These are phyloP conservation scores for Elgaria multicarinata DNA, from an alignment of 2,113 vertebrate species.

Conservation along the genomic window DNA sequence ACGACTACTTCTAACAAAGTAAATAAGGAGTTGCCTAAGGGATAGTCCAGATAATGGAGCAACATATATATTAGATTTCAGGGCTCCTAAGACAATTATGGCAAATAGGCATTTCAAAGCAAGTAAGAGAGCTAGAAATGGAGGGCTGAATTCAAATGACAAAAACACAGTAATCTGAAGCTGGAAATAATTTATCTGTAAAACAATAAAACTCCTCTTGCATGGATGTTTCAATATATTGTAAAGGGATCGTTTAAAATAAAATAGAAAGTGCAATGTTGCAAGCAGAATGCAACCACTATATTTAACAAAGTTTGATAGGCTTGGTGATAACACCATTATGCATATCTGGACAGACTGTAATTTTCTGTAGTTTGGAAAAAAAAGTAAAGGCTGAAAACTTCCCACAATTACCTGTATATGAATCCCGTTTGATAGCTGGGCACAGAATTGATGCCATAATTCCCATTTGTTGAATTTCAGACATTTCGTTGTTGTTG, in stretches of 20 bases:
- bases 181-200: slow-evolving; percentile 10
- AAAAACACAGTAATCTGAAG: neutral
- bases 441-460: neutral
- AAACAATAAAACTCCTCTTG: neutral
- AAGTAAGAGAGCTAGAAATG: neutral
- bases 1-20: slow-evolving; percentile 46
- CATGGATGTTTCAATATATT: slow-evolving; percentile 13
- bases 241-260: neutral
- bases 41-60: slow-evolving; percentile 19
- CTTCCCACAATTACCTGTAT: neutral
- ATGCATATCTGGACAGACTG: neutral
- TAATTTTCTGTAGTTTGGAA: neutral
- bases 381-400: neutral
- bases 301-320: neutral
- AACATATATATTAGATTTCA: slow-evolving; percentile 23
- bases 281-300: neutral
- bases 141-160: slow-evolving; percentile 20
- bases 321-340: neutral
- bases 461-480: neutral
- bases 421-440: neutral
- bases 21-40: slow-evolving; percentile 49
- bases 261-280: neutral
- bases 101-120: slow-evolving; percentile 34
- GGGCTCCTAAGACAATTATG: slow-evolving; percentile 27
- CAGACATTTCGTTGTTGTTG: too few relatives aligned